Base-by-base conservation (phyloP, 2,797 vertebrate genomes). In the Myripristis jacobus region DNA sequence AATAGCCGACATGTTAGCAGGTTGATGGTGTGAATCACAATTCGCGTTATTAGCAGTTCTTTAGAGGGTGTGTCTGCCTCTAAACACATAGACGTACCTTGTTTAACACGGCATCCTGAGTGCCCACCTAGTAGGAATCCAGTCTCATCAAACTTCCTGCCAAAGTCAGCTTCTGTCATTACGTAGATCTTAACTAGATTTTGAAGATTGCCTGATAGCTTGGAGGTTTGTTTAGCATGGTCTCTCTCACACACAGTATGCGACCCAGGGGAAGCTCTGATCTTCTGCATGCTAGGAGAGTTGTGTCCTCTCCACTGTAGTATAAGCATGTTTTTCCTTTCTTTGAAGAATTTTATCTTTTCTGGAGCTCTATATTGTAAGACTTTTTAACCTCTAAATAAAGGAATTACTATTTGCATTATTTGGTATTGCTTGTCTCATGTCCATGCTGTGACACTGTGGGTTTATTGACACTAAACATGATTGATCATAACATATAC, bases 331-430 rank as follows among this genome's bases (percentile, higher is more conserved):
- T 89, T 92, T 89, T 90, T 91, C 85, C 79, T 93, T 94, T 91
- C 90, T 94, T 94, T 94, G 89, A 93, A 94, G 89, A 94, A 93
- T 94, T 95, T 95, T 94, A 94, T 95, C 93, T 95, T 95, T 95
- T 95, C 94, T 94, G 94, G 93, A 95, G 94, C 92, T 95, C 94
- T 95, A 95, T 95, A 95, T 95, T 95, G 93, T 95, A 94, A 94
- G 92, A 95, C 94, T 95, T 95, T 95, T 94, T 95, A 94, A 95
- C 92, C 91, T 94, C 94, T 92, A 93, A 95, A 95, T 95, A 95
- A 95, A 95, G 86, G 88, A 94, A 92, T 91, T 94, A 95, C 94
- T 95, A 95, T 95, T 95, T 95, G 94, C 94, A 95, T 91, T 94
- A 92, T 84, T 84, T 46, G 1, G 58, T 70, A n/a, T 21, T 41